phyloP scores from a whole-genome alignment of 2,888 invertebrate genomes.

The Pelosia muscerda region DNA sequence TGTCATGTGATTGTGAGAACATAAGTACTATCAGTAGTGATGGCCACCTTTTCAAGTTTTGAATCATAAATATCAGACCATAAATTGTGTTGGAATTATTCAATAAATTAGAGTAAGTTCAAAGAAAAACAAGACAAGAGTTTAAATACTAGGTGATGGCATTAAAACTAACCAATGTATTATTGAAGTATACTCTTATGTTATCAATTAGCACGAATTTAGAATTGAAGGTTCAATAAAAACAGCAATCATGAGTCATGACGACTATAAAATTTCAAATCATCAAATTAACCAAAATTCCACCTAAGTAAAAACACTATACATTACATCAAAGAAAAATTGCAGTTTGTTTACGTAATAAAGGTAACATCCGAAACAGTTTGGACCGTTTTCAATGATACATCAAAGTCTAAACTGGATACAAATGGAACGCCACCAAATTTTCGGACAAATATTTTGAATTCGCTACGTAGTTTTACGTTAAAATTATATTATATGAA shows the following conservation, averaged over 20 bases:
- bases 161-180: neutral
- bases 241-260: neutral
- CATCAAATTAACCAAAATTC: constrained; percentile 3
- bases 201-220: neutral
- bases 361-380: constrained; percentile 39
- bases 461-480: neutral
- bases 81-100: neutral
- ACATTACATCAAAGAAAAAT: constrained; percentile 42
- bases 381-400: constrained; percentile 40
- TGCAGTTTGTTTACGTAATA: constrained; percentile 44
- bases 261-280: neutral
- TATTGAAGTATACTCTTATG: neutral
- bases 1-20: constrained; percentile 21
- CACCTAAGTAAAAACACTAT: constrained; percentile 1
- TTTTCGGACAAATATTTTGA: constrained; percentile 17
- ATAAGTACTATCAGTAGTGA: constrained; percentile 33
- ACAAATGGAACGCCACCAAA: constrained; percentile 28
- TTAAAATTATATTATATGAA: neutral
- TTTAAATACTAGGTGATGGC: neutral
- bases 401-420: constrained; percentile 37
- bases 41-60: constrained; percentile 18
- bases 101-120: neutral
- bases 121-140: neutral
- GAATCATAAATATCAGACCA: constrained; percentile 15
- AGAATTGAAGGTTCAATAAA: neutral